Percentiles rank a stretch among this genome's conserved stretches.
Conservation (phyloP, 2,113 vertebrate species). For the Entosphenus tridentatus region DNA sequence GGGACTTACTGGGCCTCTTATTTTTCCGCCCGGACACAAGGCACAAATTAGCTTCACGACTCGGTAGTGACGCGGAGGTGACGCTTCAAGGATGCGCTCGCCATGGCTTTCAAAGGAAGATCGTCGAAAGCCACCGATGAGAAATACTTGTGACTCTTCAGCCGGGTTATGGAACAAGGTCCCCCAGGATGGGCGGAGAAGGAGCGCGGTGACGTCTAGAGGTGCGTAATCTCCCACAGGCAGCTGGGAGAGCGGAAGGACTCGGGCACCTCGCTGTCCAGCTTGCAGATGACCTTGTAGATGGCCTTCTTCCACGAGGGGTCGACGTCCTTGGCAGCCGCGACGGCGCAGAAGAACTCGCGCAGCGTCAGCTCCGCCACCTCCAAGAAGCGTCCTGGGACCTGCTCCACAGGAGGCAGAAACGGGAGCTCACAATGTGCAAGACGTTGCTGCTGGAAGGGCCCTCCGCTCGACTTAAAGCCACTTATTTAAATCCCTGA, state of each 20-base stretch:
- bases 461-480: no score
- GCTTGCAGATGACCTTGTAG: constrained; percentile 93
- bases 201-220: neutral
- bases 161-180: no score
- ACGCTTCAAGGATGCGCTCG: no score
- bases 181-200: no score
- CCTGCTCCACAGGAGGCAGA: constrained; percentile 23
- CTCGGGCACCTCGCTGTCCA: constrained; percentile 71
- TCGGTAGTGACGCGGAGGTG: no score
- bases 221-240: constrained; percentile 6
- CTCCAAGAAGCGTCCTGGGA: constrained; percentile 66
- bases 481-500: no score
- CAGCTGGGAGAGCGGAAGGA: constrained; percentile 51
- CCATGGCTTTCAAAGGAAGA: no score
- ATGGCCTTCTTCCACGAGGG: constrained; percentile 97
- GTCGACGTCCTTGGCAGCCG: constrained; percentile 50
- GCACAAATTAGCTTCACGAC: no score
- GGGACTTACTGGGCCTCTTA: no score
- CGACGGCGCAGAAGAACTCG: constrained; percentile 68
- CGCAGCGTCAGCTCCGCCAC: constrained; percentile 60
- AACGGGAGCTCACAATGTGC: neutral
- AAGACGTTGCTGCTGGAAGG: neutral
- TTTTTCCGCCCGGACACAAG: no score
- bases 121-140: no score
- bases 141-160: no score